Percentiles rank a stretch among this genome's conserved stretches.
These are phyloP conservation scores for Cochlearius cochlearius DNA, from an alignment of 2,113 vertebrate species.

Conservation along the genomic window DNA sequence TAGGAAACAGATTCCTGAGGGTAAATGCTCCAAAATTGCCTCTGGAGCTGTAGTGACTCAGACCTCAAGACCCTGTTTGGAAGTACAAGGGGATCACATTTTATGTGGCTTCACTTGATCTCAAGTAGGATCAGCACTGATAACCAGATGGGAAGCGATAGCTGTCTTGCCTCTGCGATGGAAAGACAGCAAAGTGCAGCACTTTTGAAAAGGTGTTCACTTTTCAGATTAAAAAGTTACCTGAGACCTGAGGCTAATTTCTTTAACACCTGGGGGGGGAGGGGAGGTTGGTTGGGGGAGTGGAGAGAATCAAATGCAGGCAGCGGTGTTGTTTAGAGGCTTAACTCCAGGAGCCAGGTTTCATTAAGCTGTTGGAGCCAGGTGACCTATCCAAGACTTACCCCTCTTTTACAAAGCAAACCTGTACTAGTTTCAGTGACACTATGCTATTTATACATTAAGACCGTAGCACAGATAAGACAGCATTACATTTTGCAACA, in stretches of 20 bases:
- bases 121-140: neutral
- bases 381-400: neutral
- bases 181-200: neutral
- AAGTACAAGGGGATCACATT: neutral
- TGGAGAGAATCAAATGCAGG: neutral
- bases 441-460: neutral
- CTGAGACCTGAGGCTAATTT: neutral
- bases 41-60: neutral
- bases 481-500: neutral
- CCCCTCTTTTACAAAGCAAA: neutral
- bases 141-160: neutral
- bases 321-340: neutral
- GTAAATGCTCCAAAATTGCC: neutral
- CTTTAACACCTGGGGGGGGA: neutral
- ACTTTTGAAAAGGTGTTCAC: neutral
- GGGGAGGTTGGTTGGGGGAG: too few species aligned
- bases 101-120: neutral
- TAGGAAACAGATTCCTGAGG: neutral
- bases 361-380: neutral
- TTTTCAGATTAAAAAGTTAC: neutral
- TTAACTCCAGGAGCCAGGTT: neutral
- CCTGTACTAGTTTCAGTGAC: neutral
- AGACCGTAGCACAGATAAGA: neutral
- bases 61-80: neutral
- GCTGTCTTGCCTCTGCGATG: neutral